A percentile compares a stretch with the other conserved stretches of the same genome.
Evolutionary conservation across 2,888 invertebrate genomes (phyloP).

Genomic region (Metellina segmentata): DNA sequence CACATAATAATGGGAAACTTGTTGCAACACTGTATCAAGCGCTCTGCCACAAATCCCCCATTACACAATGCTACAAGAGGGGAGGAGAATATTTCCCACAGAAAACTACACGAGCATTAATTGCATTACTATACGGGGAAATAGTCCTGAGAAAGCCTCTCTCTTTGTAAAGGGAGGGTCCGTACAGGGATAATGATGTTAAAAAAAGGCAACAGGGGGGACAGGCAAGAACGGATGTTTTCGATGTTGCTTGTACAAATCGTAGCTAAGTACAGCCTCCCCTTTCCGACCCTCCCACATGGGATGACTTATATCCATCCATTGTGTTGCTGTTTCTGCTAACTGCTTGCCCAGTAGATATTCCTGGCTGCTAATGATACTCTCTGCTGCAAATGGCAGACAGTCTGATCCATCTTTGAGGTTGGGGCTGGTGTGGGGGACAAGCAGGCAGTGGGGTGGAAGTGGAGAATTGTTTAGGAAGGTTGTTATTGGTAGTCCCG

Average conservation of each 20-base stretch:
- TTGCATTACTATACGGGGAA: slow-evolving; percentile 44
- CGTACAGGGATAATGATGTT: slow-evolving; percentile 55
- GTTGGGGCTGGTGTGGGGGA: background rate
- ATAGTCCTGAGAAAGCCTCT: slow-evolving; percentile 10
- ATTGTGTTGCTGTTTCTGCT: slow-evolving; percentile 62
- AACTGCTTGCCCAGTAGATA: slow-evolving; percentile 59
- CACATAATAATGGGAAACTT: slow-evolving; percentile 50
- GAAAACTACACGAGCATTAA: slow-evolving; percentile 55
- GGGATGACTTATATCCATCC: slow-evolving; percentile 60
- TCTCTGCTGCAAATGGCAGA: slow-evolving; percentile 70
- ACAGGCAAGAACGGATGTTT: slow-evolving; percentile 67
- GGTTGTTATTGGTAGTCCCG: slow-evolving; percentile 68
- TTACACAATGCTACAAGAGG: slow-evolving; percentile 53
- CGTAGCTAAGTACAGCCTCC: slow-evolving; percentile 54
- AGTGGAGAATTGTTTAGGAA: slow-evolving; percentile 46
- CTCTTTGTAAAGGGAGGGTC: slow-evolving; percentile 37
- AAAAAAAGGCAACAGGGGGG: slow-evolving; percentile 36
- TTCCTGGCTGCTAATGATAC: slow-evolving; percentile 67
- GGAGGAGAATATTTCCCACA: slow-evolving; percentile 47
- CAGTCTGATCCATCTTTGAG: slow-evolving; percentile 36
- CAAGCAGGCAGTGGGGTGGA: background rate
- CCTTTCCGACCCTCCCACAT: slow-evolving; percentile 14
- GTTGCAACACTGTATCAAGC: slow-evolving; percentile 36
- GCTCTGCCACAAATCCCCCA: slow-evolving; percentile 7
- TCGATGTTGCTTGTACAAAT: slow-evolving; percentile 72